Conservation (phyloP, 2,888 invertebrate species). For the Cerceris rybyensis region DNA sequence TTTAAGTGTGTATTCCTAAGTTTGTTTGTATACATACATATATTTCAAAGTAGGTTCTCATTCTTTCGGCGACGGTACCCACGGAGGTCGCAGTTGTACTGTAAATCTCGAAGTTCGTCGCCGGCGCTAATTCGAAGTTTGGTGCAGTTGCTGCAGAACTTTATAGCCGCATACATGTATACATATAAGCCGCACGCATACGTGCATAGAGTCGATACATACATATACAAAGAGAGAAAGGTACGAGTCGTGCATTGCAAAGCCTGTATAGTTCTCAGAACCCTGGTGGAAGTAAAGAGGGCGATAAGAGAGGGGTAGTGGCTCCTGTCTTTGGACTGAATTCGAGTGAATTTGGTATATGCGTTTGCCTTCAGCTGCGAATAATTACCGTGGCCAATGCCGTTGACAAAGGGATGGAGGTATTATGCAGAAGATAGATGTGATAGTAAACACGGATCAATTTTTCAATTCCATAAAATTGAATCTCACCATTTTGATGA, state of each 20-base stretch:
- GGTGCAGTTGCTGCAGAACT: slow-evolving; percentile 63
- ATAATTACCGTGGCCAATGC: slow-evolving; percentile 62
- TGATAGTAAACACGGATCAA: slow-evolving; percentile 21
- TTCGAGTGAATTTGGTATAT: slow-evolving; percentile 51
- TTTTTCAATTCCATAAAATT: slow-evolving; percentile 3
- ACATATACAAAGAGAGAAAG: slow-evolving; percentile 14
- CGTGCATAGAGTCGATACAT: not conserved
- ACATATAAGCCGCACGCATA: slow-evolving; percentile 13
- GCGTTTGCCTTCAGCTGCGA: slow-evolving; percentile 65
- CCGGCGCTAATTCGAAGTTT: slow-evolving; percentile 71
- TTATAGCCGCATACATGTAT: slow-evolving; percentile 24
- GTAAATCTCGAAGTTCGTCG: slow-evolving; percentile 74
- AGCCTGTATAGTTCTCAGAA: slow-evolving; percentile 44
- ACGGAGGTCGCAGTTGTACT: slow-evolving; percentile 72
- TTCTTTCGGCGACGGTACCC: slow-evolving; percentile 55
- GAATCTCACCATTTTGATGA: slow-evolving; percentile 20
- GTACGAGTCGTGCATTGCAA: slow-evolving; percentile 44
- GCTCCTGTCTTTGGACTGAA: slow-evolving; percentile 55
- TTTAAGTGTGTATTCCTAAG: not conserved
- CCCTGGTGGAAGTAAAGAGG: slow-evolving; percentile 27
- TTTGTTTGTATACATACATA: not conserved
- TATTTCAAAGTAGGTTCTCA: slow-evolving; percentile 42
- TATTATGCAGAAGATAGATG: slow-evolving; percentile 26
- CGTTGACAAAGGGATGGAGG: slow-evolving; percentile 17
- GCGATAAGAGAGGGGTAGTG: slow-evolving; percentile 7